phyloP scores from a whole-genome alignment of 2,888 invertebrate genomes.

The Eupithecia pulchellata region DNA sequence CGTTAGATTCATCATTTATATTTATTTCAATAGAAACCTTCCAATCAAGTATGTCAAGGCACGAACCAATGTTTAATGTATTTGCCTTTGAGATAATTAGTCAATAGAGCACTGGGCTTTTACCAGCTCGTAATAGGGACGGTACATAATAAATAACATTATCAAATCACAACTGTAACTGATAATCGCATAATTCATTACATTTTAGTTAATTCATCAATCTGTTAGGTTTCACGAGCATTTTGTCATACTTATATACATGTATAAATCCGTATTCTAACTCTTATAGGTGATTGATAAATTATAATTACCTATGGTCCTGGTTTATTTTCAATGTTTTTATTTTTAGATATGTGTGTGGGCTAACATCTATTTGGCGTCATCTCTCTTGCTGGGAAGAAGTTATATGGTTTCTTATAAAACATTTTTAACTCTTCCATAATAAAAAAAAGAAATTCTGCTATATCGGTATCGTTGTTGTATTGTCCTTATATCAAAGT shows the following conservation, averaged over 20 bases:
- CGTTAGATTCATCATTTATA: background rate
- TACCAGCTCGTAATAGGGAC: background rate
- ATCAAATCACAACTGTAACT: background rate
- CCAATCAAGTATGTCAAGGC: conserved; percentile 3
- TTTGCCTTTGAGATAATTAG: background rate
- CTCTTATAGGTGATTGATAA: background rate
- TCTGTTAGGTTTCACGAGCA: background rate
- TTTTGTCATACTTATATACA: too few relatives aligned
- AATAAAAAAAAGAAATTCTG: too few relatives aligned
- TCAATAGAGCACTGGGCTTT: background rate
- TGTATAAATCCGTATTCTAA: background rate
- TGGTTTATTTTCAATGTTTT: too few relatives aligned
- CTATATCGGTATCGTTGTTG: too few relatives aligned
- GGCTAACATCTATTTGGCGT: too few relatives aligned
- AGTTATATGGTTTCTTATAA: too few relatives aligned
- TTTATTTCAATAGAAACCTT: background rate
- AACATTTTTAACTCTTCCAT: too few relatives aligned
- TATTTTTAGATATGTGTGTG: too few relatives aligned
- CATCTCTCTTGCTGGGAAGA: too few relatives aligned
- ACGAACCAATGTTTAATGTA: background rate
- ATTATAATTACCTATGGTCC: too few relatives aligned
- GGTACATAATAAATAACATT: background rate
- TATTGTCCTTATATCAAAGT: too few relatives aligned
- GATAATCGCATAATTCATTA: background rate
- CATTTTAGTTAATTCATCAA: background rate